Percentiles rank a stretch among this genome's conserved stretches.
Evolutionary conservation across 1,140 invertebrate genomes (phyloP).

Genomic region (Cydia strobilella): DNA sequence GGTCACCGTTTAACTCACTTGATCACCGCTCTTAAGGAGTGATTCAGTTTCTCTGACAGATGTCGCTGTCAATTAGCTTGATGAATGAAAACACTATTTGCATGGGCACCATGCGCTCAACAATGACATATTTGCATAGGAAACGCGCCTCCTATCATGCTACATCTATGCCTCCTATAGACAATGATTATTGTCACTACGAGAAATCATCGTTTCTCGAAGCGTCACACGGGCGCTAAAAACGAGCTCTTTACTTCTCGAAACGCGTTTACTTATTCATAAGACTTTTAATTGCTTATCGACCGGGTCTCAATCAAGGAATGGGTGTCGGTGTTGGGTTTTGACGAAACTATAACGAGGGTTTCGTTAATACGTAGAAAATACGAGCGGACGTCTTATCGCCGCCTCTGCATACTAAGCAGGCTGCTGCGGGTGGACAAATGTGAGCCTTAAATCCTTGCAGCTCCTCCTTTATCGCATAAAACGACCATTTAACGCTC

Average conservation of each 20-base stretch:
- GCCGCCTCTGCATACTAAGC: constrained; percentile 62
- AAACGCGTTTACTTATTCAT: constrained; percentile 30
- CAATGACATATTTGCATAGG: constrained; percentile 70
- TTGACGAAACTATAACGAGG: constrained; percentile 73
- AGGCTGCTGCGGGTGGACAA: constrained; percentile 46
- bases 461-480: constrained; percentile 40
- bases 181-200: constrained; percentile 71
- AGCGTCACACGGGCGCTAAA: constrained; percentile 53
- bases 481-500: constrained; percentile 39
- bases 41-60: constrained; percentile 71
- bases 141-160: constrained; percentile 52
- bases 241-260: constrained; percentile 38
- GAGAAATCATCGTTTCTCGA: constrained; percentile 74
- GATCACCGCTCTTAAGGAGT: constrained; percentile 66
- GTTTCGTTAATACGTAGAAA: constrained; percentile 56
- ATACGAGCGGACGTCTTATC: constrained; percentile 68
- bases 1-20: constrained; percentile 69
- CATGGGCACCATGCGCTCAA: constrained; percentile 49
- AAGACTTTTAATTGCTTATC: constrained; percentile 31
- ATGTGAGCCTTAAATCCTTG: constrained; percentile 48
- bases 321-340: constrained; percentile 54
- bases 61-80: constrained; percentile 65
- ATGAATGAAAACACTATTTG: constrained; percentile 71
- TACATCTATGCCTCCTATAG: constrained; percentile 52
- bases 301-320: constrained; percentile 52